Evolutionary conservation across 2,113 vertebrate genomes (phyloP).

Genomic region (Marmota flaviventris): DNA sequence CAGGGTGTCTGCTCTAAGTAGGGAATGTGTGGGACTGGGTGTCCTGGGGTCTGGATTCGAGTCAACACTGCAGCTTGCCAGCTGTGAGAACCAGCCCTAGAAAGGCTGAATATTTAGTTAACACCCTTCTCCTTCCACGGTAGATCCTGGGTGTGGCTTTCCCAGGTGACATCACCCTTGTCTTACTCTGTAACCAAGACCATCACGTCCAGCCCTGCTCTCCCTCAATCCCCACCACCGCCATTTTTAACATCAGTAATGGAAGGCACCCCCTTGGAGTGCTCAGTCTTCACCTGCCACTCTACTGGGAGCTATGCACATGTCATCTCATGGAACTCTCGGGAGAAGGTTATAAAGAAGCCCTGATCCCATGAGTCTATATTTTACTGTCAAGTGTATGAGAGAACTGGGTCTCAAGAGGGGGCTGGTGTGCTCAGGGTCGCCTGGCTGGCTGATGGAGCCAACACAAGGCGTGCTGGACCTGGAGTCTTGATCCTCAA

Average conservation of each 20-base stretch:
- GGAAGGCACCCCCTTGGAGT: not conserved
- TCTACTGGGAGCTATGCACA: fast-evolving
- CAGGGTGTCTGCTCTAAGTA: not conserved
- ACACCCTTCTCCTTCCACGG: not conserved
- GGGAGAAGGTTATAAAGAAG: not conserved
- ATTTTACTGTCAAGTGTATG: too few relatives aligned
- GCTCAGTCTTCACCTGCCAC: not conserved
- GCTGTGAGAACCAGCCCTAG: not conserved
- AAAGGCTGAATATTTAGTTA: not conserved
- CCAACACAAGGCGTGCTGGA: too few relatives aligned
- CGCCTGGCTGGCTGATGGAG: not conserved
- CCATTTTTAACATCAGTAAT: not conserved
- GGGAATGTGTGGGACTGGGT: not conserved
- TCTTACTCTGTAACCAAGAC: not conserved
- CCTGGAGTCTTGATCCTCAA: not conserved
- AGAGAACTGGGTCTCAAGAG: not conserved
- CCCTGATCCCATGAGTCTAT: not conserved
- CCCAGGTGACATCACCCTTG: not conserved
- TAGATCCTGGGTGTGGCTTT: not conserved
- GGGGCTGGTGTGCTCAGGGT: fast-evolving
- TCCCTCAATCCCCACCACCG: too few relatives aligned
- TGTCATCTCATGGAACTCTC: not conserved
- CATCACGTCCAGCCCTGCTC: not conserved
- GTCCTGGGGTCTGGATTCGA: not conserved
- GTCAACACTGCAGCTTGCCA: not conserved